Percentiles rank a stretch among this genome's conserved stretches.
Evolutionary conservation across 2,113 vertebrate genomes (phyloP).

Genomic region (Dryoscopus gambensis): DNA sequence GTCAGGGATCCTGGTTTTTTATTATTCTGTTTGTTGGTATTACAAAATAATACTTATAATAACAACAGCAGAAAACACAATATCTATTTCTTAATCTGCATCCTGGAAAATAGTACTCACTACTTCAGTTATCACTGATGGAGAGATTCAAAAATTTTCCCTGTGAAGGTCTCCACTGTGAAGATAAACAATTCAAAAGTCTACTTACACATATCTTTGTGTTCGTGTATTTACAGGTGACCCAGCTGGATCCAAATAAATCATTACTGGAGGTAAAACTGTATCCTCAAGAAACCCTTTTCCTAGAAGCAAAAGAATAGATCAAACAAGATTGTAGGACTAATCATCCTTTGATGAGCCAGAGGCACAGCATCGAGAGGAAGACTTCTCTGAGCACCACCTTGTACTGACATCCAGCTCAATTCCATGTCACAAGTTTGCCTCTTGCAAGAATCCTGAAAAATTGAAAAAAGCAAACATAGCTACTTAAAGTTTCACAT

Average conservation of each 20-base stretch:
- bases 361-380: slow-evolving; percentile 56
- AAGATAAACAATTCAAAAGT: not conserved
- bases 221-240: slow-evolving; percentile 79
- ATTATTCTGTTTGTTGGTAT: not conserved
- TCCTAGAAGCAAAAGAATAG: slow-evolving; percentile 97
- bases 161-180: not conserved
- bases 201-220: not conserved
- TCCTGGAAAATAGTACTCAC: not conserved
- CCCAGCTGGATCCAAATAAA: slow-evolving; percentile 90
- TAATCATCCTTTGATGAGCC: slow-evolving; percentile 63
- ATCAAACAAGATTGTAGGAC: slow-evolving; percentile 53
- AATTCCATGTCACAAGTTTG: slow-evolving; percentile 72
- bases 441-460: slow-evolving; percentile 76
- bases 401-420: slow-evolving; percentile 65
- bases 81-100: not conserved
- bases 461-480: slow-evolving; percentile 67
- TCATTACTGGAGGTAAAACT: slow-evolving; percentile 94
- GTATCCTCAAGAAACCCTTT: slow-evolving; percentile 98
- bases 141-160: not conserved
- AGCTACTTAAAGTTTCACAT: slow-evolving; percentile 76
- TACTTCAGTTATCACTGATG: not conserved
- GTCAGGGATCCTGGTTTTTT: not conserved
- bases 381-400: slow-evolving; percentile 63
- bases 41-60: not conserved
- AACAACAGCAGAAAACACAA: not conserved